These are phyloP conservation scores for Mylabris phalerata DNA, from an alignment of 1,140 invertebrate genomes.

Conservation along the genomic window DNA sequence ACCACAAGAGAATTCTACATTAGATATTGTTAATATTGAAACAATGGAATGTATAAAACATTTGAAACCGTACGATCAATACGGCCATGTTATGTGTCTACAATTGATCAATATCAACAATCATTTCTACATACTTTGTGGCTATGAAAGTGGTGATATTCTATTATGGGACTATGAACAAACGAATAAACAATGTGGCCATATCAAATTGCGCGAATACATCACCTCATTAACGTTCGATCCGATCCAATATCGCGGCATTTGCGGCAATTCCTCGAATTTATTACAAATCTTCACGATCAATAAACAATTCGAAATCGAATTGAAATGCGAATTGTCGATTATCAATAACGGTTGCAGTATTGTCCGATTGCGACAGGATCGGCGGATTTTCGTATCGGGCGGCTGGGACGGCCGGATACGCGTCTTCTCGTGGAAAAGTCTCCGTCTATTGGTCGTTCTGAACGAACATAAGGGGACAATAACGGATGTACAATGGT, in stretches of 20 bases:
- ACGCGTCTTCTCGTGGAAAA: slow-evolving; percentile 72
- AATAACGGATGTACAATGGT: slow-evolving; percentile 63
- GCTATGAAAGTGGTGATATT: slow-evolving; percentile 46
- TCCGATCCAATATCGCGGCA: slow-evolving; percentile 52
- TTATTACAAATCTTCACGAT: slow-evolving; percentile 53
- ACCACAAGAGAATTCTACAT: slow-evolving; percentile 54
- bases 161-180: slow-evolving; percentile 59
- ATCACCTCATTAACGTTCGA: slow-evolving; percentile 65
- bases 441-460: slow-evolving; percentile 63
- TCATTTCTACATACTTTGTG: slow-evolving; percentile 25
- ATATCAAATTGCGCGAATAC: slow-evolving; percentile 54
- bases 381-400: slow-evolving; percentile 66
- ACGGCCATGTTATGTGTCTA: slow-evolving; percentile 30
- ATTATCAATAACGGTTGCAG: slow-evolving; percentile 68
- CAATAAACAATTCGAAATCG: slow-evolving; percentile 50
- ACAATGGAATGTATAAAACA: slow-evolving; percentile 21
- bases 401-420: slow-evolving; percentile 72
- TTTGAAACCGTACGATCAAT: slow-evolving; percentile 21
- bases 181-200: slow-evolving; percentile 50
- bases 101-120: slow-evolving; percentile 25
- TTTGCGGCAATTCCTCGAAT: slow-evolving; percentile 56
- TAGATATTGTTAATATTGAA: slow-evolving; percentile 42
- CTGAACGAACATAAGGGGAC: slow-evolving; percentile 60
- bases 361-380: slow-evolving; percentile 58
- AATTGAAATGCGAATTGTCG: slow-evolving; percentile 50